Evolutionary conservation across 1,140 invertebrate genomes (phyloP), one percentile per base, ranked within the genome.

Genomic region (Drosophila pseudoobscura): DNA sequence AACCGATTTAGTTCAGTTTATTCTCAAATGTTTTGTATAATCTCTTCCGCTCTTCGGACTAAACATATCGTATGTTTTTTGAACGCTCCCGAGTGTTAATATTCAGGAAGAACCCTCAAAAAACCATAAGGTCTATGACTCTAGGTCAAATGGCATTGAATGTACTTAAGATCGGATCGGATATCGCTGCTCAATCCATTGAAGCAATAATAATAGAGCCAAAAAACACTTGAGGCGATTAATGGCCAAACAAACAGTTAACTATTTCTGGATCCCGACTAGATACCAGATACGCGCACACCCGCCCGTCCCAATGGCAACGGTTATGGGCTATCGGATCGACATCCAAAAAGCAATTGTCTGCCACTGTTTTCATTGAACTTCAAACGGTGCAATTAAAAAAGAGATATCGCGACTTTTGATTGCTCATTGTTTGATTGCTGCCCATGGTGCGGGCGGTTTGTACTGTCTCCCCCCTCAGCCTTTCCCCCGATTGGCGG

Each of bases 401-500:
- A 65, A 31, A 69, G 62, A 56, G 65, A 85, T 80, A 87, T 87
- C 54, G 65, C 51, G 63, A 87, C 74, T 77, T 74, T 84, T 77
- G 63, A 88, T 82, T 82, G 64, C 58, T 49, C 60, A 78, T 75
- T 82, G 74, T 66, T 66, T 50, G 70, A 88, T 75, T 68, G 52
- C 43, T 26, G 70, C 75, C 83, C 78, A 78, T 87, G 64, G 82
- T 82, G 78, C 41, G 58, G 65, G 7, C 50, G 29, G 46, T 79
- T 52, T 13, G 53, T 59, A 46, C 45, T 35, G 31, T 74, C 6
- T 44, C 58, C 20, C 39, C 47, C 59, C 31, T 3, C 39, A 29
- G 53, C n/a, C 29, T 2, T 35, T 57, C 39, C 41, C 26, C 56
- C 62, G 75, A 56, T 65, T 63, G 53, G 60, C 71, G 61, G 64